phyloP scores from a whole-genome alignment of 2,888 invertebrate species.

The Hypolimnas misippus region DNA sequence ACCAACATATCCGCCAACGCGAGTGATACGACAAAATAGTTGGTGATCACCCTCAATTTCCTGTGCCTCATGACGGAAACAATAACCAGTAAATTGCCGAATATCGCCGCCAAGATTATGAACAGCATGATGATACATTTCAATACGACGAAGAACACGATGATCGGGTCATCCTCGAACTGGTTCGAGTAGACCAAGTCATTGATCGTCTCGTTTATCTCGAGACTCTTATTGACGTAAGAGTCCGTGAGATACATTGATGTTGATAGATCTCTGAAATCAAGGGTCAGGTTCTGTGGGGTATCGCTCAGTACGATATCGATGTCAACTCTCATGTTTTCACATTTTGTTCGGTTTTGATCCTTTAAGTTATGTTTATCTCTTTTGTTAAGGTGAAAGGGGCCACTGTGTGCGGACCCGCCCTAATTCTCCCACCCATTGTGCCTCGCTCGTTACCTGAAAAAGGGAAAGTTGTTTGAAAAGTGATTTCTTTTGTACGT shows the following conservation, averaged over 20 bases:
- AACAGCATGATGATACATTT: slow-evolving; percentile 93
- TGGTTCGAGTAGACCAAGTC: slow-evolving; percentile 69
- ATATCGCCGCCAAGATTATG: slow-evolving; percentile 94
- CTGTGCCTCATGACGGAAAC: slow-evolving; percentile 89
- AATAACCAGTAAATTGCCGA: slow-evolving; percentile 95
- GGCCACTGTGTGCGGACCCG: slow-evolving; percentile 44
- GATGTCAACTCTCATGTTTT: slow-evolving; percentile 70
- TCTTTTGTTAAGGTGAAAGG: slow-evolving; percentile 56
- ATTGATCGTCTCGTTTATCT: slow-evolving; percentile 64
- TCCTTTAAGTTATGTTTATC: slow-evolving; percentile 59
- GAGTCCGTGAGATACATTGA: slow-evolving; percentile 78
- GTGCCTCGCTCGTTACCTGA: slow-evolving; percentile 45
- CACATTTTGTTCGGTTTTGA: slow-evolving; percentile 56
- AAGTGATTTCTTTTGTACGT: slow-evolving; percentile 43
- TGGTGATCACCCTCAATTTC: slow-evolving; percentile 91
- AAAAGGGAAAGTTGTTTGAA: slow-evolving; percentile 43
- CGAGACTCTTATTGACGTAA: slow-evolving; percentile 64
- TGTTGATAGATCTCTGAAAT: slow-evolving; percentile 68
- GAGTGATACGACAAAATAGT: slow-evolving; percentile 97
- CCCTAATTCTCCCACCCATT: slow-evolving; percentile 49
- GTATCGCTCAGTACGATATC: slow-evolving; percentile 60
- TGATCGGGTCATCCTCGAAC: slow-evolving; percentile 75
- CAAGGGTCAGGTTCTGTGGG: slow-evolving; percentile 64
- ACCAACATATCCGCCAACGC: slow-evolving; percentile 98
- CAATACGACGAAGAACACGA: slow-evolving; percentile 84